A percentile compares a stretch with the other conserved stretches of the same genome.
These are phyloP conservation scores for Oxygymnocypris stewartii DNA, from an alignment of 2,113 vertebrate species.

Conservation along the genomic window DNA sequence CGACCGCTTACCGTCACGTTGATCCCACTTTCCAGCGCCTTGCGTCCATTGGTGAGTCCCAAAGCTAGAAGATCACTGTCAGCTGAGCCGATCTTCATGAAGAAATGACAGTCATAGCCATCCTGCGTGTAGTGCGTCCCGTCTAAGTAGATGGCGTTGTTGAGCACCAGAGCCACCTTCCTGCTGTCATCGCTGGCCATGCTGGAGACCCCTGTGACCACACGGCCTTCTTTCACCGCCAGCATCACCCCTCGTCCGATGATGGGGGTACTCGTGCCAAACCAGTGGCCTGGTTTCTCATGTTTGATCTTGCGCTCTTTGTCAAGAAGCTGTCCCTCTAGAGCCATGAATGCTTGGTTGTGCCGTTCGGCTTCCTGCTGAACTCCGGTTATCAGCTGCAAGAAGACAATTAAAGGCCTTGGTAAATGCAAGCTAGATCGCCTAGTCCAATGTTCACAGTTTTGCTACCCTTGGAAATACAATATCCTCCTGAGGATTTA, in stretches of 20 bases:
- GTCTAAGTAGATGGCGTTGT: constrained; percentile 91
- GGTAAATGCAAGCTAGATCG: constrained; percentile 4
- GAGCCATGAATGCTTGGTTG: constrained; percentile 96
- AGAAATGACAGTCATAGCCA: constrained; percentile 93
- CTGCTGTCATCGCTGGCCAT: constrained; percentile 92
- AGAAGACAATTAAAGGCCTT: neutral
- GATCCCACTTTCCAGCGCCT: constrained; percentile 89
- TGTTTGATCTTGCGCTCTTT: constrained; percentile 83
- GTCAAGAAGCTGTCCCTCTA: constrained; percentile 92
- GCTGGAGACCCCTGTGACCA: constrained; percentile 85
- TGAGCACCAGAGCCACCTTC: constrained; percentile 91
- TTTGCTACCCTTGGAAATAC: neutral
- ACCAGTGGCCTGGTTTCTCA: constrained; percentile 96
- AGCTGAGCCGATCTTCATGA: constrained; percentile 91
- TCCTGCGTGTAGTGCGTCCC: constrained; percentile 96
- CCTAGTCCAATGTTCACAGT: neutral
- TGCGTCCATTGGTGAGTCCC: constrained; percentile 89
- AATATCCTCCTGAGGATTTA: neutral
- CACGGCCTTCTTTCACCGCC: constrained; percentile 90
- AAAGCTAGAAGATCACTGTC: constrained; percentile 91
- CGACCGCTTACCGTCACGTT: constrained; percentile 94
- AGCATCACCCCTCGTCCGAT: constrained; percentile 96
- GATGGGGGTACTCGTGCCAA: constrained; percentile 89
- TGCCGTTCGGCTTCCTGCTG: constrained; percentile 96
- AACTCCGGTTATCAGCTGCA: constrained; percentile 91